These are phyloP conservation scores for Echinarachnius parma DNA, from an alignment of 53 echinoderm and acorn worm genomes.

Conservation along the genomic window DNA sequence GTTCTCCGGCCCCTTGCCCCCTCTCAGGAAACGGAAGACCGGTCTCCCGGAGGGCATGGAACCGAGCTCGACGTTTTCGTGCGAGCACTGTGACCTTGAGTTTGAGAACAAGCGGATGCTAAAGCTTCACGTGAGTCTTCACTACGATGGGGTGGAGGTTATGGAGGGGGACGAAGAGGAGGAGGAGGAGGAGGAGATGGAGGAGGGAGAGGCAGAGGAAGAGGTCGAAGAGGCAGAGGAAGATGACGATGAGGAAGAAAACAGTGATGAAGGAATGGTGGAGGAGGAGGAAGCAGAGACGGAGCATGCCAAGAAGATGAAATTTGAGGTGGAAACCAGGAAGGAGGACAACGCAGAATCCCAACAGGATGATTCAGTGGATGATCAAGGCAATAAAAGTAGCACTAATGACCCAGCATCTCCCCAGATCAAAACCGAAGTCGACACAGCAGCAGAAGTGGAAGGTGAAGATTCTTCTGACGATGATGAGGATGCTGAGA, in stretches of 20 bases:
- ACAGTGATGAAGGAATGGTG: not conserved
- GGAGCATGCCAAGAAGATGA: no score
- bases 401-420: not conserved
- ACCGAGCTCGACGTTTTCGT: constrained; percentile 53
- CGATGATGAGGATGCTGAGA: constrained; percentile 8
- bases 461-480: not conserved
- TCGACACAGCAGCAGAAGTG: not conserved
- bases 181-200: constrained; percentile 48
- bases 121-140: constrained; percentile 56
- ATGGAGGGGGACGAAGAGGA: constrained; percentile 49
- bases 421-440: no score
- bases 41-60: constrained; percentile 24
- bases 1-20: constrained; percentile 53
- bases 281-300: constrained; percentile 3
- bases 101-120: constrained; percentile 77
- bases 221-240: constrained; percentile 30
- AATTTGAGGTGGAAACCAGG: not conserved
- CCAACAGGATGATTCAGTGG: not conserved
- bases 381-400: not conserved
- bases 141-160: constrained; percentile 25
- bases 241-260: constrained; percentile 6
- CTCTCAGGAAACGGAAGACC: constrained; percentile 27
- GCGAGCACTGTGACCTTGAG: constrained; percentile 78
- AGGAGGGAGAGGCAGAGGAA: not conserved
- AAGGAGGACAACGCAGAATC: not conserved